Evolutionary conservation across 1,140 invertebrate genomes (phyloP), one percentile per base, ranked within the genome.

Genomic region (Homarus americanus): DNA sequence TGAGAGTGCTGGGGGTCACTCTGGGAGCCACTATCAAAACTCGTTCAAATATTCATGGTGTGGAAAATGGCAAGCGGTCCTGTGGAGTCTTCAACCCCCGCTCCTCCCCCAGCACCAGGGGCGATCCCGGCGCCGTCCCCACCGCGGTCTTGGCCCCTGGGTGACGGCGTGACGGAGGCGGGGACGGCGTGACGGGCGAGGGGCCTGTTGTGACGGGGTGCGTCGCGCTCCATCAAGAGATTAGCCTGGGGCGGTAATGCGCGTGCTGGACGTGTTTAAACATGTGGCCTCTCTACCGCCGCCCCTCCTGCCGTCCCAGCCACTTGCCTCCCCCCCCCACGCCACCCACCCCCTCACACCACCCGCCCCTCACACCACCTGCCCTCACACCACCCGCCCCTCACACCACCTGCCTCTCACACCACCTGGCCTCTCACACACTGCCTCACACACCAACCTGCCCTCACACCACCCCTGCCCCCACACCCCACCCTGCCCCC

Each of bases 31-130:
- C 80, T 82, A 82, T 82, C 80, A 82, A 82, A 82, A 82, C 58
- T 82, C 53, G 44, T 82, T 82, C 80, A 82, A 82, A 82, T 82
- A 82, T 82, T 69, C 80, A 82, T 82, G 34, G 80, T 28, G 58
- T 20, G 80, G 53, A 82, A 82, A 82, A 82, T 82, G 80, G 80
- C 34, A 40, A 82, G 58, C 49, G 80, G 20, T 41, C 78, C 78
- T 41, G 20, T 41, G 78, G 44, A 80, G 40, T 49, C 44, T 80
- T 49, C 44, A 49, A 24, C 78, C 40, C 78, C 78, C 40, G 40
- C 78, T 41, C 78, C 44, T n/a, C 78, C 41, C 24, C 78, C 4
- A 12, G 28, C 78, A 49, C 40, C 44, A 17, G 80, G 53, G 49
- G 80, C 34, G 58, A 69, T 32, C 80, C 32, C 20, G 53, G 53